Evolutionary conservation across 2,888 invertebrate genomes (phyloP).

Genomic region (Lydus trimaculatus): DNA sequence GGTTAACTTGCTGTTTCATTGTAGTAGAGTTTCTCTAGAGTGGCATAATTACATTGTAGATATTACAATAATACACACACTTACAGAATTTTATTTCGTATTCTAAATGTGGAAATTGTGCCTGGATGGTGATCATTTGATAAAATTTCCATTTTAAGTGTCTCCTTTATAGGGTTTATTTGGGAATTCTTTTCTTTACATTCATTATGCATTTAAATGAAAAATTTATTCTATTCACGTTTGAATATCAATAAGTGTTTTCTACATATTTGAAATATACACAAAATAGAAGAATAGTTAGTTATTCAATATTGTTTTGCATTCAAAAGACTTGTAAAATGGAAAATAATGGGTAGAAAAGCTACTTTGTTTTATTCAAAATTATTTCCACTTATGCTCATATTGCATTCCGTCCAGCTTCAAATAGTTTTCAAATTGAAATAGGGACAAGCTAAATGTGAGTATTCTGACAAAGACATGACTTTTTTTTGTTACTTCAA

Average conservation of each 20-base stretch:
- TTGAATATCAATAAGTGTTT: constrained; percentile 24
- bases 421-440: background rate
- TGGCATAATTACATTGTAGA: constrained; percentile 18
- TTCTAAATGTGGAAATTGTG: constrained; percentile 14
- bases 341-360: too few relatives aligned
- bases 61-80: background rate
- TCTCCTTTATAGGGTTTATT: constrained; percentile 9
- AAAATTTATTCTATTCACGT: constrained; percentile 23
- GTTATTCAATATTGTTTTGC: too few relatives aligned
- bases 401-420: too few relatives aligned
- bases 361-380: background rate
- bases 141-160: constrained; percentile 30
- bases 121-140: constrained; percentile 13
- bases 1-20: background rate
- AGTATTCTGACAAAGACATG: too few relatives aligned
- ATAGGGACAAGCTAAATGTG: too few relatives aligned
- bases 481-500: too few relatives aligned
- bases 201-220: constrained; percentile 31
- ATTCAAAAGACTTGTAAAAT: too few relatives aligned
- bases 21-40: background rate
- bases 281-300: too few relatives aligned
- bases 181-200: constrained; percentile 13
- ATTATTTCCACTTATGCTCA: background rate
- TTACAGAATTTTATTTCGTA: constrained; percentile 2
- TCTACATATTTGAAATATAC: constrained; percentile 25